Evolutionary conservation across 2,888 invertebrate genomes (phyloP).

Genomic region (Trachelus tabidus): DNA sequence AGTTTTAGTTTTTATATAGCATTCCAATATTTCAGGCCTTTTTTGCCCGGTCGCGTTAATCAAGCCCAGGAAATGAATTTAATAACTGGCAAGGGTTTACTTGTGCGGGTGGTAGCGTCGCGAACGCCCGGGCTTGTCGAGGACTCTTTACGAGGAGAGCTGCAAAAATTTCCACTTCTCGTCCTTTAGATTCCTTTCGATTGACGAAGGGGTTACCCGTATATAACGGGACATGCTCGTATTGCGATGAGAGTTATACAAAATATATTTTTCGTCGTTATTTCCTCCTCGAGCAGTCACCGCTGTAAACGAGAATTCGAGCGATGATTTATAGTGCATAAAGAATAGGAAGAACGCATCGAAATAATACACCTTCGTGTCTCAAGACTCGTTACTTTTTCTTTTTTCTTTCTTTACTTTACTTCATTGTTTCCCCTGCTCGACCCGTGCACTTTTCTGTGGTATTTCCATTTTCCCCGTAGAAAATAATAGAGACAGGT

Average conservation of each 20-base stretch:
- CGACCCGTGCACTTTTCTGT: background rate
- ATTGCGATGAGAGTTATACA: background rate
- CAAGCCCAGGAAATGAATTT: conserved; percentile 47
- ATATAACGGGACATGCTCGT: background rate
- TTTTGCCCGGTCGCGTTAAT: conserved; percentile 42
- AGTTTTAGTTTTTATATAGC: conserved; percentile 43
- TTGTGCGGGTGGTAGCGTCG: conserved; percentile 17
- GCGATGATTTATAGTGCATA: background rate
- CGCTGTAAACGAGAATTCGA: background rate
- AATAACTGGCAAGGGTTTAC: conserved; percentile 39
- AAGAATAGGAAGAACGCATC: background rate
- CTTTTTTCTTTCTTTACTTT: background rate
- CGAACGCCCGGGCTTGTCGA: background rate
- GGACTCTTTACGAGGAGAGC: background rate
- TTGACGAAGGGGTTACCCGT: background rate
- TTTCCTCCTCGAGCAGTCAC: background rate
- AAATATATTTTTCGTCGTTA: background rate
- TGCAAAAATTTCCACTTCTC: background rate
- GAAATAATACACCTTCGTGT: background rate
- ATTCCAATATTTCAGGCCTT: conserved; percentile 44
- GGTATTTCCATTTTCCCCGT: background rate
- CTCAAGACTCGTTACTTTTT: background rate
- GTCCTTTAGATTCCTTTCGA: background rate
- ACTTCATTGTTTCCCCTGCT: background rate
- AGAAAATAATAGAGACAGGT: background rate